A percentile compares a stretch with the other conserved stretches of the same genome.
Evolutionary conservation across 2,888 invertebrate genomes (phyloP).

Genomic region (Drosophila helvetica): DNA sequence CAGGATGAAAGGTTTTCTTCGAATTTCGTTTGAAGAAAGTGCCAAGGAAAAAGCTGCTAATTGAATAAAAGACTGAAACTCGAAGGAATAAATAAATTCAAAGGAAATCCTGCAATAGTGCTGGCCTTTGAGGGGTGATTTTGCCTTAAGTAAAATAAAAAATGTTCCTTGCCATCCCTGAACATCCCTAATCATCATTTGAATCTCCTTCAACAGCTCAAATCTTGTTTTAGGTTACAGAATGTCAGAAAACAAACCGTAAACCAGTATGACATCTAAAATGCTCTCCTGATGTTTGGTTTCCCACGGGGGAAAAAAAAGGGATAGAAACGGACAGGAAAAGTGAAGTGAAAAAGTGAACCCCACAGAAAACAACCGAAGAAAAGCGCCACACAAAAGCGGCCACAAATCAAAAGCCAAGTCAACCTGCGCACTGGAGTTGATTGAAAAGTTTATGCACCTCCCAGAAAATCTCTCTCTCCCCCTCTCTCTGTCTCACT

Average conservation of each 20-base stretch:
- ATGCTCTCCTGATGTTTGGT: neutral
- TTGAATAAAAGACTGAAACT: too few species aligned
- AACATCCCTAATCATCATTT: neutral
- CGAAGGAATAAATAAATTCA: too few species aligned
- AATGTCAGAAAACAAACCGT: neutral
- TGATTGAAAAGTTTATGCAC: conserved; percentile 68
- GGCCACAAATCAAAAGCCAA: conserved; percentile 43
- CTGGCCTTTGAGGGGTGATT: too few species aligned
- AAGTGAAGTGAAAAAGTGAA: conserved; percentile 2
- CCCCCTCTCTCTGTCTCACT: neutral
- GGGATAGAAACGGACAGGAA: neutral
- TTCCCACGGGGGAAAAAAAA: neutral
- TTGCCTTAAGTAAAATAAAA: too few species aligned
- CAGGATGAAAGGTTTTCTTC: neutral
- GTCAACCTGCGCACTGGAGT: conserved; percentile 26
- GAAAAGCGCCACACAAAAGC: conserved; percentile 6
- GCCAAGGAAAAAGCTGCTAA: too few species aligned
- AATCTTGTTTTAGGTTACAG: neutral
- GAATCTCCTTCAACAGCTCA: neutral
- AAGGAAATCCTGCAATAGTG: too few species aligned
- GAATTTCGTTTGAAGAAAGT: too few species aligned
- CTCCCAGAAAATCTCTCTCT: neutral
- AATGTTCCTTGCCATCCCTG: too few species aligned
- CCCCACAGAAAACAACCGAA: neutral
- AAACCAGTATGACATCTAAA: neutral